Evolutionary conservation across 2,888 invertebrate genomes (phyloP), one percentile per base, ranked within the genome.

Genomic region (Lamproptera curius): DNA sequence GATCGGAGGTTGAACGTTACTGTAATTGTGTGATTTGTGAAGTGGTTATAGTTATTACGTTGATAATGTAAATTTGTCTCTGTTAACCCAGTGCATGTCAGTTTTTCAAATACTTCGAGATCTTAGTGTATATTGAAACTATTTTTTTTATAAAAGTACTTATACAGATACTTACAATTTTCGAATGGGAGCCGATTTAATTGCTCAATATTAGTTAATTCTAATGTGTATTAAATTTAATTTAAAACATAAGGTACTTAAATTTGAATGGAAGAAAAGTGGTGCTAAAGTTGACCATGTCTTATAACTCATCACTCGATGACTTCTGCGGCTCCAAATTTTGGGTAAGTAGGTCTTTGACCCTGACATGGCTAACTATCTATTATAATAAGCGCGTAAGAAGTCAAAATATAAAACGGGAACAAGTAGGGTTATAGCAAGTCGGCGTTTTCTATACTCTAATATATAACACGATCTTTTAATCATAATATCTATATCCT

Each of bases 311-410:
- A 71, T 82, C 90, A 62, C 91, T 94, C 89, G 93, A 94, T 77
- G 86, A 89, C 62, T 94, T 94, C 88, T 95, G 95, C 76, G 94
- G 94, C 59, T 91, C 92, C 47, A 76, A 80, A 74, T 95, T 95
- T 90, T 95, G 95, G 95, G 95, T 94, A 89, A 93, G 92, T 85
- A 60, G 63, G 58, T 62, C 58, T 59, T 57, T 62, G 62, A 62
- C 66, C 63, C 53, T 58, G 48, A 36, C 20, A 28, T 46, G 37
- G 8, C 15, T 34, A 39, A 42, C 16, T 46, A 40, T 11, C 26
- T 48, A 47, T 43, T 28, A 42, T 33, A 28, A 28, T 28, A 28
- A 35, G 17, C 14, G 26, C 28, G 49, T 44, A 36, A 28, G 10
- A n/a, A 28, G 8, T 33, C 23, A 5, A 20, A 42, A 43, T 38